Evolutionary conservation across 2,888 invertebrate genomes (phyloP).

Genomic region (Tetragonisca angustula): DNA sequence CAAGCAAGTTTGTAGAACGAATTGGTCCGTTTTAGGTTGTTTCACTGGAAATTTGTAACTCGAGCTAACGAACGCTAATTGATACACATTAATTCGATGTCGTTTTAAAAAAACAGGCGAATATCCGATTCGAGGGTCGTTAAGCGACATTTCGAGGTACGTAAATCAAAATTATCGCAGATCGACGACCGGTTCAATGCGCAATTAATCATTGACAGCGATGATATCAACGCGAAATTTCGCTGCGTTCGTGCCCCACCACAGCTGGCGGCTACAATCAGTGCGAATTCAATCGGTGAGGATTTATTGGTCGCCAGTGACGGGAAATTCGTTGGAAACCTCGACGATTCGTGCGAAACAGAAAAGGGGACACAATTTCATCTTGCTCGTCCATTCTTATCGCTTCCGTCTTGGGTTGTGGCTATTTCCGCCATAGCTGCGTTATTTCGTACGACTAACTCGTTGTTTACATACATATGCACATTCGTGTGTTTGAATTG

Average conservation of each 20-base stretch:
- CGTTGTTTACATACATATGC: no score
- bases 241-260: slow-evolving; percentile 6
- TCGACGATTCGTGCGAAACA: not conserved
- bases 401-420: not conserved
- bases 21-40: no score
- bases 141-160: not conserved
- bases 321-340: slow-evolving; percentile 17
- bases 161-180: slow-evolving; percentile 40
- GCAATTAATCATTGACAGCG: slow-evolving; percentile 49
- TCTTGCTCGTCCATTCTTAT: no score
- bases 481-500: no score
- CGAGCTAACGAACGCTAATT: slow-evolving; percentile 7
- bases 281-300: slow-evolving; percentile 41
- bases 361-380: not conserved
- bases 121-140: not conserved
- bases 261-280: slow-evolving; percentile 47
- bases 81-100: not conserved
- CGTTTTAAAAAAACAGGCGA: not conserved
- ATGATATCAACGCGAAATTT: slow-evolving; percentile 45
- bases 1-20: no score
- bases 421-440: no score
- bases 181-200: slow-evolving; percentile 35
- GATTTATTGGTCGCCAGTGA: slow-evolving; percentile 46
- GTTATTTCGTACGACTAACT: no score
- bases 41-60: not conserved